These are phyloP conservation scores for Phania funesta DNA, from an alignment of 2,888 invertebrate genomes.

Conservation along the genomic window DNA sequence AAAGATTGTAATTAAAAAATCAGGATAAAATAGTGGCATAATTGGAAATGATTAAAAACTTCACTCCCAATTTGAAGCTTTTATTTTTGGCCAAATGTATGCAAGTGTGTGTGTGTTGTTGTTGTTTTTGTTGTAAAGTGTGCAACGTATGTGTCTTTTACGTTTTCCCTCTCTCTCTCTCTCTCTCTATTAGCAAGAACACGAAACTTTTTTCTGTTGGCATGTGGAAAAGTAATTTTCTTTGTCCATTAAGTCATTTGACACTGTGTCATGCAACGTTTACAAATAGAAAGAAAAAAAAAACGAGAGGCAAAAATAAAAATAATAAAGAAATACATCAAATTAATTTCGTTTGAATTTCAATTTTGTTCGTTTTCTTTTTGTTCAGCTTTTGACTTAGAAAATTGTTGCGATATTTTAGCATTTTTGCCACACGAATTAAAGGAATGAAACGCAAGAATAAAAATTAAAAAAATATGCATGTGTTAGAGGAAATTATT, in stretches of 20 bases:
- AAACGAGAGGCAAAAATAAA: background rate
- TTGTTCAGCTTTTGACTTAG: slow-evolving; percentile 21
- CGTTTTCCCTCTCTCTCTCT: background rate
- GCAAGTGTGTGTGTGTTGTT: background rate
- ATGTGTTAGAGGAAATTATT: slow-evolving; percentile 15
- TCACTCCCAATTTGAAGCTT: slow-evolving; percentile 62
- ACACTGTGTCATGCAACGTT: slow-evolving; percentile 68
- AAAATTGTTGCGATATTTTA: slow-evolving; percentile 10
- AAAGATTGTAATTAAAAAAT: slow-evolving; percentile 67
- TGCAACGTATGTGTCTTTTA: too few relatives aligned
- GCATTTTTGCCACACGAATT: slow-evolving; percentile 36
- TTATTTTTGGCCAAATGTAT: slow-evolving; percentile 21
- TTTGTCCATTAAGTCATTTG: slow-evolving; percentile 69
- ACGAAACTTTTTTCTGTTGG: slow-evolving; percentile 42
- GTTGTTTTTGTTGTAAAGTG: background rate
- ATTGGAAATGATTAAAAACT: slow-evolving; percentile 70
- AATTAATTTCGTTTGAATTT: slow-evolving; percentile 59
- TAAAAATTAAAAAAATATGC: background rate
- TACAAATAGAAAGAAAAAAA: slow-evolving; percentile 17
- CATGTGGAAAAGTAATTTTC: slow-evolving; percentile 70
- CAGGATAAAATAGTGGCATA: slow-evolving; percentile 67
- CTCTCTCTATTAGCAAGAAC: slow-evolving; percentile 34
- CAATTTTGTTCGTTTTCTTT: slow-evolving; percentile 14
- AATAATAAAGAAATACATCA: slow-evolving; percentile 3
- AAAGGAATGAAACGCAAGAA: background rate